Base-by-base conservation (phyloP, 2,888 invertebrate genomes). In the Agrotis puta region DNA sequence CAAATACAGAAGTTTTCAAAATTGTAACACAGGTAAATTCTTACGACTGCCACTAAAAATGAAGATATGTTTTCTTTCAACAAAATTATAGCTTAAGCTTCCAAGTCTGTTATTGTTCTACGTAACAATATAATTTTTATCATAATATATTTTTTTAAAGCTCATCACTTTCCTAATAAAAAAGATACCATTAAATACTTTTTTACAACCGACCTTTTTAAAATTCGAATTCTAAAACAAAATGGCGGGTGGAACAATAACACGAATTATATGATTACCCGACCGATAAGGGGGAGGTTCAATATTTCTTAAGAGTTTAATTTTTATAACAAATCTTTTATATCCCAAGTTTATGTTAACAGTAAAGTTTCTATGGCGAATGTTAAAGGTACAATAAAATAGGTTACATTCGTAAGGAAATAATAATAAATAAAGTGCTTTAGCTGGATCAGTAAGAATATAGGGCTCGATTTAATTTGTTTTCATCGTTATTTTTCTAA, bases 261-360 rank as follows among this genome's bases (percentile, higher is more conserved):
- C 94, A 92, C 93, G 94, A 94, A 94, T 93, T 93, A 94, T 90
- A 89, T 88, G 89, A 88, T 88, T 88, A 88, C 88, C 88, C 87
- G 77, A 73, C 84, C 89, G 90, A 91, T 92, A 93, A 92, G 90
- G 88, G 91, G 90, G 88, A 88, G 86, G 81, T 81, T 68, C 67
- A 61, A 68, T 85, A 88, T 90, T 90, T 91, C 90, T 92, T 93
- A 92, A 93, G 94, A 93, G 92, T 94, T 94, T 94, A 95, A 94
- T 94, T 95, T 94, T 94, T 93, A 94, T 87, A 92, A 90, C 92
- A 92, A 93, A 93, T 93, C 93, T 94, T 94, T 94, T 94, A 94
- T 93, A 93, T 70, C 86, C 86, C 87, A 75, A 80, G 84, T 94
- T 94, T 94, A 94, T 93, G 92, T 88, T 85, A 88, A 90, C 91